These are phyloP conservation scores for Megaceryle alcyon DNA, from an alignment of 2,797 vertebrate species.

Conservation along the genomic window DNA sequence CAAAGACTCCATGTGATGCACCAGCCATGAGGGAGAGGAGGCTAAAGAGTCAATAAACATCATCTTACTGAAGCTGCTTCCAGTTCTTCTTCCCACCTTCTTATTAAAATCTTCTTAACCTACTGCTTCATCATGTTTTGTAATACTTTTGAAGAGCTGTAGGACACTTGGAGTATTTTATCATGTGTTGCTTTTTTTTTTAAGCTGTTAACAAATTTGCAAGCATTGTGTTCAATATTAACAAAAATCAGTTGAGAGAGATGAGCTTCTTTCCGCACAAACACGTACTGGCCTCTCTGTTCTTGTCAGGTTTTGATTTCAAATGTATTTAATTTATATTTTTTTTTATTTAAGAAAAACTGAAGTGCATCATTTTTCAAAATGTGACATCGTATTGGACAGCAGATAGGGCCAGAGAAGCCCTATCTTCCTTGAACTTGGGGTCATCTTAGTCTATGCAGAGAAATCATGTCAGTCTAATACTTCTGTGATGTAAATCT, in stretches of 20 bases:
- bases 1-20: not conserved
- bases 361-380: not conserved
- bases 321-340: not conserved
- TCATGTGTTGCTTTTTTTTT: not conserved
- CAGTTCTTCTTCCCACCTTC: not conserved
- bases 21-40: not conserved
- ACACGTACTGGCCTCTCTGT: not conserved
- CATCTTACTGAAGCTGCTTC: not conserved
- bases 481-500: not conserved
- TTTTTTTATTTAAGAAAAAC: not conserved
- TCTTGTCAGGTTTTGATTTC: not conserved
- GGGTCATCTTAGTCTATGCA: not conserved
- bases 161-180: not conserved
- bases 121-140: not conserved
- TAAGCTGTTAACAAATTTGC: not conserved
- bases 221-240: not conserved
- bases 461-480: not conserved
- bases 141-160: not conserved
- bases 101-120: not conserved
- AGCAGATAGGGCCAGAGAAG: not conserved
- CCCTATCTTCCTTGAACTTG: not conserved
- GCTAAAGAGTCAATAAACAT: not conserved
- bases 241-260: not conserved
- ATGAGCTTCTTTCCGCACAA: not conserved
- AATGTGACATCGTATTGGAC: not conserved